Evolutionary conservation across 2,113 vertebrate genomes (phyloP).

Genomic region (Cyprinodon variegatus): DNA sequence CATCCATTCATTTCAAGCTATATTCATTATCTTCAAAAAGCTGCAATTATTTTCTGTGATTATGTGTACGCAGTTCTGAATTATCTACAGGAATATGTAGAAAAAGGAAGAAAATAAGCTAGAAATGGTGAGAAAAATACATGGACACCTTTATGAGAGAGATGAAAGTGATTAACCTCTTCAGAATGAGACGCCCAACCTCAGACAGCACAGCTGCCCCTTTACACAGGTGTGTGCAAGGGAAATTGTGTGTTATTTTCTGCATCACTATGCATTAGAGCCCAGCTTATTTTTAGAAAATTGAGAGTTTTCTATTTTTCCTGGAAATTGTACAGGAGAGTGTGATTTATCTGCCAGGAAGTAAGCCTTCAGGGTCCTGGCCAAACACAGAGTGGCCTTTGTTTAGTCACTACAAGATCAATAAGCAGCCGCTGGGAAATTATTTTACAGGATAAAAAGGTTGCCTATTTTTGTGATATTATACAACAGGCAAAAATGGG

Average conservation of each 20-base stretch:
- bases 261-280: constrained; percentile 55
- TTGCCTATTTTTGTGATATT: neutral
- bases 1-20: neutral
- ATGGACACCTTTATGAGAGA: constrained; percentile 50
- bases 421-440: neutral
- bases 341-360: constrained; percentile 60
- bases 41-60: constrained; percentile 25
- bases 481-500: neutral
- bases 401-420: neutral
- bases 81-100: constrained; percentile 37
- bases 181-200: constrained; percentile 61
- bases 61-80: constrained; percentile 38
- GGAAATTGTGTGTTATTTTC: constrained; percentile 44
- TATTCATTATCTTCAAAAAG: constrained; percentile 11
- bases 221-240: constrained; percentile 53
- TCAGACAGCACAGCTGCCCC: constrained; percentile 57
- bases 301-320: constrained; percentile 45
- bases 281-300: constrained; percentile 67
- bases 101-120: constrained; percentile 8
- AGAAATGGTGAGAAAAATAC: constrained; percentile 43
- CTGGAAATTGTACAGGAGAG: constrained; percentile 58
- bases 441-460: neutral
- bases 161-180: constrained; percentile 63
- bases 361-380: constrained; percentile 33
- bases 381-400: constrained; percentile 25